These are phyloP conservation scores for Macaca mulatta DNA, from an alignment of 2,113 vertebrate species.

Conservation along the genomic window DNA sequence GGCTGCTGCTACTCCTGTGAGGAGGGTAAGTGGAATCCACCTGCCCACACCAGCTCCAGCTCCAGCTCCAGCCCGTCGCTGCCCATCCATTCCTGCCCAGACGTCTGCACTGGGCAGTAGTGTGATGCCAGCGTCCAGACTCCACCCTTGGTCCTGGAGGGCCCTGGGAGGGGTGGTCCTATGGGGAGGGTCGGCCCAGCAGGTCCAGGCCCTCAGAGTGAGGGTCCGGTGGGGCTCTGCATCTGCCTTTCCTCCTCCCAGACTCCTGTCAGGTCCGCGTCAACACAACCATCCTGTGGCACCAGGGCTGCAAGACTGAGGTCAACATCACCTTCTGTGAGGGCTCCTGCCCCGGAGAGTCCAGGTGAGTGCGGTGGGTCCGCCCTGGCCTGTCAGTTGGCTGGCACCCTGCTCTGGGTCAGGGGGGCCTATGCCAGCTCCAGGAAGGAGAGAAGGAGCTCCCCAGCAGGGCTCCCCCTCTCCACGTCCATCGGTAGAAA, in stretches of 20 bases:
- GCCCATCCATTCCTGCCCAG: neutral
- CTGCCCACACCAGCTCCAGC: neutral
- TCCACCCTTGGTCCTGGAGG: neutral
- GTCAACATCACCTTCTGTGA: constrained; percentile 88
- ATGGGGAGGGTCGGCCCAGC: fast-evolving
- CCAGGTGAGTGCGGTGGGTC: constrained; percentile 86
- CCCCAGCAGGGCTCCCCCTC: neutral
- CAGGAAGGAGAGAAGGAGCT: neutral
- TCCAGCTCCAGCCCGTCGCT: fast-evolving
- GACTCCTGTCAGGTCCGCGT: constrained; percentile 80
- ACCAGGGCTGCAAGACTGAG: constrained; percentile 82
- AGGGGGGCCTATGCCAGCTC: neutral
- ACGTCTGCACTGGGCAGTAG: neutral
- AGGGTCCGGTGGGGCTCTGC: neutral
- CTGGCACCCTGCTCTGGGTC: neutral
- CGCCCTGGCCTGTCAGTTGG: neutral
- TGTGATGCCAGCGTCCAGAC: fast-evolving
- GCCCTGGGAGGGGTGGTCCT: neutral
- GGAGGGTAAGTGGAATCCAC: neutral
- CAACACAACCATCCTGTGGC: constrained; percentile 77
- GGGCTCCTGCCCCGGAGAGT: constrained; percentile 88
- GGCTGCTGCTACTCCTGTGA: constrained; percentile 74
- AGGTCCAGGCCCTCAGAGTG: neutral
- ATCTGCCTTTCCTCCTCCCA: neutral
- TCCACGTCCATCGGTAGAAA: neutral